These are phyloP conservation scores for Oxygymnocypris stewartii DNA, from an alignment of 2,113 vertebrate species.

Conservation along the genomic window DNA sequence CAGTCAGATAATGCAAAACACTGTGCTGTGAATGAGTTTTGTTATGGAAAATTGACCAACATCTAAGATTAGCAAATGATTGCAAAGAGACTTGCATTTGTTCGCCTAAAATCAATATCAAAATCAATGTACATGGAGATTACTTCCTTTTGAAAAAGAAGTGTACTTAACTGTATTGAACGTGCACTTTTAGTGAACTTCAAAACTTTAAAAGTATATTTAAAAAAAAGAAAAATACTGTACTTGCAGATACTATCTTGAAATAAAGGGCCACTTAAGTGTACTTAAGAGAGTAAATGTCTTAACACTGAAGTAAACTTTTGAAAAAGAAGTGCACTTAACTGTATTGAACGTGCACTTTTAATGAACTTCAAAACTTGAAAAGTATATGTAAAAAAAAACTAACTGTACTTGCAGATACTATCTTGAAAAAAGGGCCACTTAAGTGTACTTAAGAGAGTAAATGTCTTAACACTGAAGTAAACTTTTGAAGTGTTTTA, in stretches of 20 bases:
- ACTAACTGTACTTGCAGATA: not conserved
- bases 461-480: not conserved
- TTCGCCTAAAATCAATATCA: slow-evolving; percentile 19
- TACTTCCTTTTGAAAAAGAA: not conserved
- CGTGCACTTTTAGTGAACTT: not conserved
- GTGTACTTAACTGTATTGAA: not conserved
- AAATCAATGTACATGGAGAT: not conserved
- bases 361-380: not conserved
- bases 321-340: not conserved
- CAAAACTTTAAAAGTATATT: not conserved
- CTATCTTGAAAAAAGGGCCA: not conserved
- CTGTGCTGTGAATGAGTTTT: not conserved
- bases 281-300: not conserved
- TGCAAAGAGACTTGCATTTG: not conserved
- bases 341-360: not conserved
- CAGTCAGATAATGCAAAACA: not conserved
- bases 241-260: not conserved
- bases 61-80: not conserved
- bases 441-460: not conserved
- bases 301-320: not conserved
- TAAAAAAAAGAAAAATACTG: not conserved
- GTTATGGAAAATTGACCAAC: not conserved
- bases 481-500: not conserved
- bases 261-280: not conserved
- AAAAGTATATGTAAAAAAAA: not conserved